Conservation (phyloP, 1,140 invertebrate genomes). For the Drosophila oshimai region DNA sequence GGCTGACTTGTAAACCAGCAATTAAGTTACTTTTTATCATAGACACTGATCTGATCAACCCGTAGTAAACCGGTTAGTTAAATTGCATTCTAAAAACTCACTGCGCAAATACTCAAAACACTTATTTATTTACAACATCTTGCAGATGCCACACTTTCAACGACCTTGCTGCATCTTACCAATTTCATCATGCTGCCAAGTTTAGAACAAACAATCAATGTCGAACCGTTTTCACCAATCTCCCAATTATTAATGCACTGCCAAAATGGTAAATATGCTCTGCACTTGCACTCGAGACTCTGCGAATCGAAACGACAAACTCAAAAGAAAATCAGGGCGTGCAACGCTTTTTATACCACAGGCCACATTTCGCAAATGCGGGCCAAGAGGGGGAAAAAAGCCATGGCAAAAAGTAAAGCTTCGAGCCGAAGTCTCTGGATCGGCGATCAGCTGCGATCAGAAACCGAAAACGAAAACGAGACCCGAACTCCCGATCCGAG, state of each 20-base stretch:
- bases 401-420: slow-evolving; percentile 38
- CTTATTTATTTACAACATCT: too few species aligned
- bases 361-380: slow-evolving; percentile 56
- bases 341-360: slow-evolving; percentile 81
- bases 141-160: neutral
- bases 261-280: slow-evolving; percentile 26
- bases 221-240: slow-evolving; percentile 73
- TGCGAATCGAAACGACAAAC: slow-evolving; percentile 80
- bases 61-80: slow-evolving; percentile 33
- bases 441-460: slow-evolving; percentile 57
- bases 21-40: slow-evolving; percentile 52
- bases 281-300: slow-evolving; percentile 82
- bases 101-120: slow-evolving; percentile 26
- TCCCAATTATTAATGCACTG: slow-evolving; percentile 22
- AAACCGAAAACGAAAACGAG: slow-evolving; percentile 39
- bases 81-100: slow-evolving; percentile 25
- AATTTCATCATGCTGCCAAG: slow-evolving; percentile 44
- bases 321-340: slow-evolving; percentile 82
- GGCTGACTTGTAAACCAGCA: slow-evolving; percentile 15
- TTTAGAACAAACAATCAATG: slow-evolving; percentile 19
- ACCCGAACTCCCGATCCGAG: slow-evolving; percentile 32
- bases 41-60: slow-evolving; percentile 32
- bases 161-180: slow-evolving; percentile 55
- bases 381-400: slow-evolving; percentile 20
- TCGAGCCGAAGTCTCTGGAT: slow-evolving; percentile 59